phyloP scores from a whole-genome alignment of 1,140 invertebrate species.

The Drosophila carrolli region DNA sequence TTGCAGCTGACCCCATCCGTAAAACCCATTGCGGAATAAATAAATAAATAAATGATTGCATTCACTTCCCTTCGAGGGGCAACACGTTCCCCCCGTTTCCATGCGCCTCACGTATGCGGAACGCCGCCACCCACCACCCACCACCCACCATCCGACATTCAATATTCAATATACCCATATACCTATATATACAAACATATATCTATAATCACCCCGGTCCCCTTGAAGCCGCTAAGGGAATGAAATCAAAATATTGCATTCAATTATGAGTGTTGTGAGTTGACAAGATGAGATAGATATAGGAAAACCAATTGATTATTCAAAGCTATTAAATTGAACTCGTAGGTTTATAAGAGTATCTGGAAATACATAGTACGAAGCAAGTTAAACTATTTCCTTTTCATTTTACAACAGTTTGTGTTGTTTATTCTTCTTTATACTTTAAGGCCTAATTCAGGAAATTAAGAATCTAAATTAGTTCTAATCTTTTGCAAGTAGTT shows the following conservation, averaged over 20 bases:
- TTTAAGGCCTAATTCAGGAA: no score
- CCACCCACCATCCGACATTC: constrained; percentile 11
- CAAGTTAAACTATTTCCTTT: no score
- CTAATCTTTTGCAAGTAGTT: no score
- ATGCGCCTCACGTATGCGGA: constrained; percentile 69
- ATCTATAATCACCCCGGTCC: not conserved
- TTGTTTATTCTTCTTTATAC: not conserved
- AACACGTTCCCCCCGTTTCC: constrained; percentile 65
- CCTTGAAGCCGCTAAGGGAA: not conserved
- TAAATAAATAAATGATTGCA: constrained; percentile 6
- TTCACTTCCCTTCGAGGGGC: constrained; percentile 31
- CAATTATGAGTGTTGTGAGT: not conserved
- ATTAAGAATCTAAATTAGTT: no score
- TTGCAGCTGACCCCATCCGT: constrained; percentile 14
- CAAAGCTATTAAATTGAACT: not conserved
- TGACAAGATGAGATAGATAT: not conserved
- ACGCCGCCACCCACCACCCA: constrained; percentile 22
- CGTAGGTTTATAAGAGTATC: no score
- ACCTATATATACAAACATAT: not conserved
- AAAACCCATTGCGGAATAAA: constrained; percentile 18
- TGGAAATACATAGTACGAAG: no score
- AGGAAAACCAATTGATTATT: not conserved
- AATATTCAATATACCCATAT: not conserved
- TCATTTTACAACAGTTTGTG: not conserved
- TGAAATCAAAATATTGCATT: constrained; percentile 12